Evolutionary conservation across 35 echinoderm and acorn worm genomes (phyloP).

Genomic region (Antedon bifida): DNA sequence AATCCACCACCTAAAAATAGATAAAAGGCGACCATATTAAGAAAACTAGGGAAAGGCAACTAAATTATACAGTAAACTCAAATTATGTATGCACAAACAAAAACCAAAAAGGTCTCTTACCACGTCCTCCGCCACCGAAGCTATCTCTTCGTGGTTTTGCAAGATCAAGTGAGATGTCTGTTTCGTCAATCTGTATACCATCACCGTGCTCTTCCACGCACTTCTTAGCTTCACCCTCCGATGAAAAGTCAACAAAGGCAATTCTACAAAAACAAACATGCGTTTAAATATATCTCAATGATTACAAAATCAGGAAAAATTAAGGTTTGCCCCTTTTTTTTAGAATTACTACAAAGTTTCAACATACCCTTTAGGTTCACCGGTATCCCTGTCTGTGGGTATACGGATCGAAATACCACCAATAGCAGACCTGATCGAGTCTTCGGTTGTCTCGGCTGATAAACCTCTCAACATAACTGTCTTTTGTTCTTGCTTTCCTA

Average conservation of each 20-base stretch:
- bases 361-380: constrained; percentile 30
- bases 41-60: too few species aligned
- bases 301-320: too few species aligned
- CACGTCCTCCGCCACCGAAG: background rate
- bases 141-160: background rate
- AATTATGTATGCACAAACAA: too few species aligned
- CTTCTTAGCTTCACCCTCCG: background rate
- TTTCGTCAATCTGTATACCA: background rate
- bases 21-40: too few species aligned
- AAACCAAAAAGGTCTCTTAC: too few species aligned
- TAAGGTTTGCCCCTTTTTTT: too few species aligned
- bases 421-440: background rate
- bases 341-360: too few species aligned
- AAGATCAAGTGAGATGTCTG: background rate
- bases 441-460: constrained; percentile 7
- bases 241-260: background rate
- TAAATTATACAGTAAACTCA: too few species aligned
- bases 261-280: background rate
- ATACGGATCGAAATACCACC: constrained; percentile 19
- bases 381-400: constrained; percentile 16
- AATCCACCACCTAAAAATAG: too few species aligned
- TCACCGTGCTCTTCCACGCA: background rate
- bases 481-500: constrained; percentile 9
- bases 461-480: constrained; percentile 30
- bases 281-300: too few species aligned